Evolutionary conservation across 1,140 invertebrate species (phyloP).

Genomic region (Rhopalosiphum maidis): DNA sequence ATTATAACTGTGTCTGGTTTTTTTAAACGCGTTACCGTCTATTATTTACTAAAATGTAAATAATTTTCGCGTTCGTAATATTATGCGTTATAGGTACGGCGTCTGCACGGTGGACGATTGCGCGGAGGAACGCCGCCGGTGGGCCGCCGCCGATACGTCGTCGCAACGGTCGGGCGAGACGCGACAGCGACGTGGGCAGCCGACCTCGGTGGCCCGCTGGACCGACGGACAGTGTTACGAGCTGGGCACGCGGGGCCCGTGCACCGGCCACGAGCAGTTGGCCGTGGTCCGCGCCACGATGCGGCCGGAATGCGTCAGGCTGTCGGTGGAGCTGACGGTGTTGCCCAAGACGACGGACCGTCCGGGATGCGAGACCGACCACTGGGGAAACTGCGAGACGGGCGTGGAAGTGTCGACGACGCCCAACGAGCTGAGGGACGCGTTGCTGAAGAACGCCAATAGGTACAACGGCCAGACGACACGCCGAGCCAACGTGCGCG

Average conservation of each 20-base stretch:
- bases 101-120: slow-evolving; percentile 1
- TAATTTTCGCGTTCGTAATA: neutral
- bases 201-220: neutral
- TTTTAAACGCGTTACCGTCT: no score
- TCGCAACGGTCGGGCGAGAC: no score
- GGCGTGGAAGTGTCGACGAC: neutral
- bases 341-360: neutral
- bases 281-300: neutral
- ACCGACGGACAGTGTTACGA: slow-evolving; percentile 35
- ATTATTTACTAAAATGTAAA: neutral
- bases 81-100: neutral
- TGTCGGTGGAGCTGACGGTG: neutral
- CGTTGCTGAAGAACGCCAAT: neutral
- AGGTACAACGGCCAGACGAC: neutral
- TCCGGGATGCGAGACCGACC: slow-evolving; percentile 4
- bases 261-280: neutral
- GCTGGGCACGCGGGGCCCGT: slow-evolving; percentile 16
- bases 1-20: no score
- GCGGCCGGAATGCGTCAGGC: neutral
- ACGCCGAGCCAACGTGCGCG: neutral
- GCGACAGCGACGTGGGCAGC: neutral
- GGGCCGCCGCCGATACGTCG: neutral
- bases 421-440: neutral
- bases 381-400: slow-evolving; percentile 16
- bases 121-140: neutral